Conservation (phyloP, 1,140 invertebrate genomes). For the Globodera ellingtonae region DNA sequence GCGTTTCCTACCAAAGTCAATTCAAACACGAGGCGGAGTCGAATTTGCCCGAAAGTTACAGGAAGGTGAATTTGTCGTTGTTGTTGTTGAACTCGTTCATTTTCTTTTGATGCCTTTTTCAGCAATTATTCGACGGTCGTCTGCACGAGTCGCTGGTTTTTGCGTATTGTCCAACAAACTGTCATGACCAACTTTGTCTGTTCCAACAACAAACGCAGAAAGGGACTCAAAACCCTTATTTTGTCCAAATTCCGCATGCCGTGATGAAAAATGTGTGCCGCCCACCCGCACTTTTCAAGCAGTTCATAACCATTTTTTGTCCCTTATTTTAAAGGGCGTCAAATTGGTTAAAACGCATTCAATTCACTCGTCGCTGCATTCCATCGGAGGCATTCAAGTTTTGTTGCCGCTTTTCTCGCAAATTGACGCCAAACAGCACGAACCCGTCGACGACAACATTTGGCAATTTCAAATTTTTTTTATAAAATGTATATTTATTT, state of each 20-base stretch:
- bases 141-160: slow-evolving; percentile 93
- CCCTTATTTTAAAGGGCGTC: slow-evolving; percentile 78
- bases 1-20: slow-evolving; percentile 58
- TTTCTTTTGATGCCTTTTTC: slow-evolving; percentile 64
- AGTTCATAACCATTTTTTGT: background rate
- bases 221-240: slow-evolving; percentile 77
- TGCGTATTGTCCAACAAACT: slow-evolving; percentile 98
- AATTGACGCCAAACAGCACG: slow-evolving; percentile 75
- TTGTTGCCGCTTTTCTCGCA: slow-evolving; percentile 96
- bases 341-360: slow-evolving; percentile 98
- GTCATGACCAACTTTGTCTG: slow-evolving; percentile 92
- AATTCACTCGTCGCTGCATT: slow-evolving; percentile 97
- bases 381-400: slow-evolving; percentile 97
- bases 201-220: slow-evolving; percentile 83
- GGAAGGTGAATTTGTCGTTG: slow-evolving; percentile 48
- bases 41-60: slow-evolving; percentile 63
- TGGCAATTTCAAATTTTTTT: slow-evolving; percentile 65
- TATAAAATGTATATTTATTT: slow-evolving; percentile 11
- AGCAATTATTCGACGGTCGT: slow-evolving; percentile 97
- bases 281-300: background rate
- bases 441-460: slow-evolving; percentile 66
- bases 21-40: slow-evolving; percentile 65
- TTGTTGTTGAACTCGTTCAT: background rate
- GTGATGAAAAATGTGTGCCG: slow-evolving; percentile 34
- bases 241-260: slow-evolving; percentile 95